Percentiles rank a stretch among this genome's conserved stretches.
Conservation (phyloP, 2,888 invertebrate genomes). For the Volucella bombylans region DNA sequence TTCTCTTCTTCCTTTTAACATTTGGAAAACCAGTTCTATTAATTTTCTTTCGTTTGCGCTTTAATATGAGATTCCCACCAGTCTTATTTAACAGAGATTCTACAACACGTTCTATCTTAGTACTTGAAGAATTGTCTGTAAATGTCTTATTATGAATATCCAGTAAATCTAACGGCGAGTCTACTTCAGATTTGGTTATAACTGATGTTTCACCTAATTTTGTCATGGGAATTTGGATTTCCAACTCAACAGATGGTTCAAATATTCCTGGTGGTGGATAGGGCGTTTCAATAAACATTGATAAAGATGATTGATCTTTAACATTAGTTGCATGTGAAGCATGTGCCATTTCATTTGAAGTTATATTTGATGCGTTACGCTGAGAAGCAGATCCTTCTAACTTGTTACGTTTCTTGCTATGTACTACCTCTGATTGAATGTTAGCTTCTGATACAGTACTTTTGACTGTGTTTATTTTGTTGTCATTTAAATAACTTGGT, state of each 20-base stretch:
- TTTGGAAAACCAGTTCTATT: slow-evolving; percentile 95
- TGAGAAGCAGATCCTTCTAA: slow-evolving; percentile 86
- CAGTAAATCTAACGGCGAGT: slow-evolving; percentile 81
- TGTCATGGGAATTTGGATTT: slow-evolving; percentile 86
- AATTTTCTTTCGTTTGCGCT: slow-evolving; percentile 88
- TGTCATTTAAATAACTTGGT: slow-evolving; percentile 42
- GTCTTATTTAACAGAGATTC: slow-evolving; percentile 81
- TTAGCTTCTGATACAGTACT: neutral
- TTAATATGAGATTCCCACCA: slow-evolving; percentile 81
- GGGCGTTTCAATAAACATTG: slow-evolving; percentile 75
- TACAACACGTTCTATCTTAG: slow-evolving; percentile 79
- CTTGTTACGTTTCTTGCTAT: slow-evolving; percentile 86
- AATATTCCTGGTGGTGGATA: slow-evolving; percentile 87
- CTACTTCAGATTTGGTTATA: slow-evolving; percentile 83
- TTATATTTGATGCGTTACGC: slow-evolving; percentile 79
- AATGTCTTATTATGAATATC: slow-evolving; percentile 76
- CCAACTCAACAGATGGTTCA: slow-evolving; percentile 87
- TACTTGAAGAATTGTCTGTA: slow-evolving; percentile 64
- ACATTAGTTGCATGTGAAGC: slow-evolving; percentile 17
- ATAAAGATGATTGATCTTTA: slow-evolving; percentile 61
- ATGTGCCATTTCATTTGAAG: slow-evolving; percentile 40
- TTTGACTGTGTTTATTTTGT: slow-evolving; percentile 27
- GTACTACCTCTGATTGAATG: slow-evolving; percentile 29
- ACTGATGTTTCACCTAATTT: slow-evolving; percentile 83
- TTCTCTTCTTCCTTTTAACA: slow-evolving; percentile 91